These are phyloP conservation scores for Pygoscelis adeliae DNA, from an alignment of 2,113 vertebrate species.

Conservation along the genomic window DNA sequence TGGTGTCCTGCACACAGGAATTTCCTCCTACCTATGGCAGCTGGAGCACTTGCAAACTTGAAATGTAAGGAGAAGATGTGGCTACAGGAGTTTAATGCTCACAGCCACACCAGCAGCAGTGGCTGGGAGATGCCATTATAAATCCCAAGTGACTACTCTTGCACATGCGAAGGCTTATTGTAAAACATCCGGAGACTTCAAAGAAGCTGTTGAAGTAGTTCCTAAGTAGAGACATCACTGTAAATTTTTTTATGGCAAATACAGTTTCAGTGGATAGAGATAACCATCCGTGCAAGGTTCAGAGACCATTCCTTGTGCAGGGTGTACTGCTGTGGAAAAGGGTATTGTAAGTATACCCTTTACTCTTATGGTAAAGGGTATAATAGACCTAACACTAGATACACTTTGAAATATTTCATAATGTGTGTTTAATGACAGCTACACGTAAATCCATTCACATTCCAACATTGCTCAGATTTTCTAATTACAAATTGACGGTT, in stretches of 20 bases:
- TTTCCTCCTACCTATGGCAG: neutral
- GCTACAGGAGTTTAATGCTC: neutral
- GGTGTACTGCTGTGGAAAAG: neutral
- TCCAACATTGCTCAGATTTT: constrained; percentile 8
- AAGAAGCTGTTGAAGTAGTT: constrained; percentile 4
- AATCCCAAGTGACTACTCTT: neutral
- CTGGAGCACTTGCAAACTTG: neutral
- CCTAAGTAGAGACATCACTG: neutral
- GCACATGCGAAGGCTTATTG: neutral
- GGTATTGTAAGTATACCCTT: neutral
- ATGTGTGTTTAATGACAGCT: neutral
- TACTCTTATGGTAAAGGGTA: neutral
- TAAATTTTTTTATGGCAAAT: neutral
- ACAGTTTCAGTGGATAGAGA: neutral
- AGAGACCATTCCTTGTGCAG: neutral
- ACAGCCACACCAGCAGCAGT: neutral
- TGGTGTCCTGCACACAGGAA: neutral
- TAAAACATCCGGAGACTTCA: constrained; percentile 27
- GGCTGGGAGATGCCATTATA: neutral
- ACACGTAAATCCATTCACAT: neutral
- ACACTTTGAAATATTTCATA: neutral
- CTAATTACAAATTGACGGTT: constrained; percentile 50
- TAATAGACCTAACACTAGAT: neutral
- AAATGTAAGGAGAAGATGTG: neutral
- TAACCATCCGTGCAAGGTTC: neutral